Base-by-base conservation (phyloP, 2,888 invertebrate genomes). In the Melikaiella ostensackeni region DNA sequence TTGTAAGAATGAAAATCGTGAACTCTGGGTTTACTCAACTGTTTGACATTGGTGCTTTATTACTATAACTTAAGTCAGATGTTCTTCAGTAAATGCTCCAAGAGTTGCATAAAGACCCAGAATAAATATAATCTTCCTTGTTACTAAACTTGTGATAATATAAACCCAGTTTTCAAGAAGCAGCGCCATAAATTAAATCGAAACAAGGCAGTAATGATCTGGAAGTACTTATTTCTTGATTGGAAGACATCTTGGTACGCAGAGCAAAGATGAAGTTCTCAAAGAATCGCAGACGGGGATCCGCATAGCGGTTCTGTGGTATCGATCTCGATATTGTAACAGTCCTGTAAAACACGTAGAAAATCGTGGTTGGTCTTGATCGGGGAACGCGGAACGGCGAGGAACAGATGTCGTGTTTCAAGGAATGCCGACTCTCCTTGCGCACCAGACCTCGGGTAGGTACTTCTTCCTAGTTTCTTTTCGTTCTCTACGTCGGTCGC, bases 301-400 rank as follows among this genome's bases (percentile, higher is more conserved):
- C 70, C 70, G 70, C 46, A 70, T 70, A 70, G 70, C 70, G 70
- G 70, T 73, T 75, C 57, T 64, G 73, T 79, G 80, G 83, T 85
- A 85, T 85, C 84, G 86, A 85, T 85, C 80, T 85, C 85, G 86
- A 85, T 85, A 86, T 78, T 78, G 79, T 75, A 80, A 55, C 50
- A 76, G 64, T 63, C 74, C 74, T 74, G 73, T 66, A 70, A 76
- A 76, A 73, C 70, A 76, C 76, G 78, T 74, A 57, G 75, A 82
- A 81, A 82, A 83, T 80, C 80, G 82, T 76, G 77, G 74, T 73
- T 57, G 78, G 78, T 77, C 63, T 77, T 78, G 75, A 79, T 78
- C 78, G 74, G 85, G 83, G 88, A 88, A 89, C 89, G 90, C 89
- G 89, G 89, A 90, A 90, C 87, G 87, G 84, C 81, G 81, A 75